Conservation (phyloP, 2,888 invertebrate genomes). For the Catocala fraxini region DNA sequence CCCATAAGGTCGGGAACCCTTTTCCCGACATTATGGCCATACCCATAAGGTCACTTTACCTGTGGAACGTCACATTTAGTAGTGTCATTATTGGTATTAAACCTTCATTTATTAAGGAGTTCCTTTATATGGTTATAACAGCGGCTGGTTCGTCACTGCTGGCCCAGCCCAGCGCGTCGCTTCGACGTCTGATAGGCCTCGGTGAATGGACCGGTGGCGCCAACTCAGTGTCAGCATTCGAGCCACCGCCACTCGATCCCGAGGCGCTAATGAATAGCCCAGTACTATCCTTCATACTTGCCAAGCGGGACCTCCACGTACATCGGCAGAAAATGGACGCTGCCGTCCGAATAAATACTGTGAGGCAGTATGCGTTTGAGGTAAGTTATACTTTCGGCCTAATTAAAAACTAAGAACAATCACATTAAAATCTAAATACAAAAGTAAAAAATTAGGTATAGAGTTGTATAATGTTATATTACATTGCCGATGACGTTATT, state of each 20-base stretch:
- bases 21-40: no score
- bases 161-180: slow-evolving; percentile 95
- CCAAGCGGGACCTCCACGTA: slow-evolving; percentile 94
- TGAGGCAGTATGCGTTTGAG: slow-evolving; percentile 96
- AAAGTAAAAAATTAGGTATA: no score
- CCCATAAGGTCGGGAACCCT: no score
- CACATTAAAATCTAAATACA: no score
- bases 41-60: no score
- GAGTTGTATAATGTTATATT: no score
- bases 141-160: slow-evolving; percentile 93
- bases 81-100: no score
- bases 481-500: no score
- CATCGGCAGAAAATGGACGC: slow-evolving; percentile 96
- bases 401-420: no score
- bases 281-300: slow-evolving; percentile 95
- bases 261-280: slow-evolving; percentile 92
- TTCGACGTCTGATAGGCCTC: slow-evolving; percentile 91
- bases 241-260: slow-evolving; percentile 77
- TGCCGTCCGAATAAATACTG: slow-evolving; percentile 92
- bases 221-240: slow-evolving; percentile 72
- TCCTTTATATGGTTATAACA: slow-evolving; percentile 51
- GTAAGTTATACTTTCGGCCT: slow-evolving; percentile 62
- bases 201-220: slow-evolving; percentile 62
- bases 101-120: no score
- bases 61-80: no score